These are phyloP conservation scores for Monodelphis domestica DNA, from an alignment of 2,797 vertebrate species.

Conservation along the genomic window DNA sequence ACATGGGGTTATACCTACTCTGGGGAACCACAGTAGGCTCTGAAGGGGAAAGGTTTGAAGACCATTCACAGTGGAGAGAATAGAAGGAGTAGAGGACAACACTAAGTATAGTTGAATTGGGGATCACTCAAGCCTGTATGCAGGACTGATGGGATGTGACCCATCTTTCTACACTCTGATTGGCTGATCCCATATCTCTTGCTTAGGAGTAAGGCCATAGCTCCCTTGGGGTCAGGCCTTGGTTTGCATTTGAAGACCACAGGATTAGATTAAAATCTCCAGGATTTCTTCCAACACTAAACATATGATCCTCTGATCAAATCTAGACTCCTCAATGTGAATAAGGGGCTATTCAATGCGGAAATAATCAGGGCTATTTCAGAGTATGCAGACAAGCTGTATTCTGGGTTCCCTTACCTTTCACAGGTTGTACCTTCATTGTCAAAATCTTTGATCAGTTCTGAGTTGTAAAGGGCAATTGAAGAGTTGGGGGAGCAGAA, in stretches of 20 bases:
- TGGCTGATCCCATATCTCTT: not conserved
- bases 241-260: no score
- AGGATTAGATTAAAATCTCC: no score
- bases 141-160: not conserved
- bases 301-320: not conserved
- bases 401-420: not conserved
- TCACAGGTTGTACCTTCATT: conserved; percentile 21
- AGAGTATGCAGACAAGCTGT: not conserved
- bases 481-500: not conserved
- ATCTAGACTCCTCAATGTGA: not conserved
- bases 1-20: no score
- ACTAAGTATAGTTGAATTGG: not conserved
- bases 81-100: not conserved
- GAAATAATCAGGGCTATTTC: not conserved
- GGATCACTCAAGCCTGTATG: no score
- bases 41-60: not conserved
- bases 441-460: conserved; percentile 29
- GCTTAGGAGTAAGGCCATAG: no score
- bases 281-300: not conserved
- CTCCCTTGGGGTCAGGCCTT: no score
- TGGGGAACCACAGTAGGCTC: not conserved
- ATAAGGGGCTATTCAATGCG: not conserved
- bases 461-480: not conserved
- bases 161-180: not conserved
- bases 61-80: not conserved